These are phyloP conservation scores for Drosophila serrata DNA, from an alignment of 1,140 invertebrate genomes.

Conservation along the genomic window DNA sequence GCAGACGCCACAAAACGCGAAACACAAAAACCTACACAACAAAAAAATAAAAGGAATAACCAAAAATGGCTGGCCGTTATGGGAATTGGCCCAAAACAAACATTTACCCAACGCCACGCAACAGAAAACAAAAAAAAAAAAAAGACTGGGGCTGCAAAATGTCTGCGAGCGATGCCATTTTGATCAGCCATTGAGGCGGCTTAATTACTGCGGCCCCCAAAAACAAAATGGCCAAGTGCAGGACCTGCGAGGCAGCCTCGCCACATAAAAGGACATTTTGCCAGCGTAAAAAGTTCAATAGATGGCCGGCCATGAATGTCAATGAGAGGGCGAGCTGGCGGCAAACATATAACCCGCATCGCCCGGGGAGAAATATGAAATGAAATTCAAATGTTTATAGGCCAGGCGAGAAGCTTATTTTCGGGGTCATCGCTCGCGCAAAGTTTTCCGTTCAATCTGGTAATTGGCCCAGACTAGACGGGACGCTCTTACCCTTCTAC, in stretches of 20 bases:
- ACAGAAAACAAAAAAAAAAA: constrained; percentile 35
- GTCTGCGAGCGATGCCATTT: constrained; percentile 69
- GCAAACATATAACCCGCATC: constrained; percentile 20
- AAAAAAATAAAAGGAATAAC: constrained; percentile 21
- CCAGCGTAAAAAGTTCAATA: constrained; percentile 80
- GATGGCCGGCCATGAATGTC: constrained; percentile 76
- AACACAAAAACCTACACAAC: constrained; percentile 13
- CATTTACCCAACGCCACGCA: constrained; percentile 50
- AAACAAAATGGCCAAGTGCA: constrained; percentile 47
- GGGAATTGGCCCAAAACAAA: constrained; percentile 68
- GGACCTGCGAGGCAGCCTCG: constrained; percentile 1
- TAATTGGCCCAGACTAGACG: constrained; percentile 36
- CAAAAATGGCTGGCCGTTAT: constrained; percentile 36
- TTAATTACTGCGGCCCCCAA: constrained; percentile 73
- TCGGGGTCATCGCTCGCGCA: constrained; percentile 36
- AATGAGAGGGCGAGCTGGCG: constrained; percentile 55
- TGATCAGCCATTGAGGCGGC: constrained; percentile 81
- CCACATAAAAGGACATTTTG: constrained; percentile 76
- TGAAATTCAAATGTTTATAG: constrained; percentile 50
- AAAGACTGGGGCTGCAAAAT: constrained; percentile 54
- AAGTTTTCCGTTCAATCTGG: constrained; percentile 39
- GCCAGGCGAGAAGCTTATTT: constrained; percentile 12
- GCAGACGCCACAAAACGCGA: constrained; percentile 22
- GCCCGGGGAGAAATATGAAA: constrained; percentile 26
- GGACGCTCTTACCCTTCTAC: constrained; percentile 5